Evolutionary conservation across 2,888 invertebrate genomes (phyloP).

Genomic region (Eupithecia pulchellata): DNA sequence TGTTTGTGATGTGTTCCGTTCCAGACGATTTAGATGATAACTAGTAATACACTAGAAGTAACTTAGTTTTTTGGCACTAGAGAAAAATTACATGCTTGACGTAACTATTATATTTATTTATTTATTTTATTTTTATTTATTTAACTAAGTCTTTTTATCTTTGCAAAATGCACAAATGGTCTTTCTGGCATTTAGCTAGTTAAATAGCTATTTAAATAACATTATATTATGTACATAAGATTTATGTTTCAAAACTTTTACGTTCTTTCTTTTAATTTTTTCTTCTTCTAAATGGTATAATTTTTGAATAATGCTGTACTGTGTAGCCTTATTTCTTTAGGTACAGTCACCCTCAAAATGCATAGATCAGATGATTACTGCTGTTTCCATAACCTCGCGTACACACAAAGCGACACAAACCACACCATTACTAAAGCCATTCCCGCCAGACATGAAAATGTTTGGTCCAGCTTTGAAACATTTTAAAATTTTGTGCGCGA

Average conservation of each 20-base stretch:
- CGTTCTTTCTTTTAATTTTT: no score
- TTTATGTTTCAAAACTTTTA: no score
- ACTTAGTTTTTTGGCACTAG: not conserved
- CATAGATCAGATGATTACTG: not conserved
- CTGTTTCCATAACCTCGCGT: not conserved
- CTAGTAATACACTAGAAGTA: not conserved
- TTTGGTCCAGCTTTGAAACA: not conserved
- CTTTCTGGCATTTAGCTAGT: no score
- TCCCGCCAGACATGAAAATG: not conserved
- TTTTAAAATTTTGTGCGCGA: not conserved
- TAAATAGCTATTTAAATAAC: no score
- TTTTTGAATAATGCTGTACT: not conserved
- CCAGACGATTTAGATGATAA: not conserved
- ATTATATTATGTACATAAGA: no score
- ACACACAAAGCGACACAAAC: not conserved
- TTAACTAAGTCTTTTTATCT: no score
- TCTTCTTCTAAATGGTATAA: no score
- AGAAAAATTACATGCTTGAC: not conserved
- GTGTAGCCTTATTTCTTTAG: not conserved
- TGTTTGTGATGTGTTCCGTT: slow-evolving; percentile 4
- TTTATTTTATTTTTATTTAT: no score
- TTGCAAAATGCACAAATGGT: no score
- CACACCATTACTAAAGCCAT: not conserved
- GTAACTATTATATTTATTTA: no score
- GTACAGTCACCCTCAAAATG: not conserved